Base-by-base conservation (phyloP, 2,888 invertebrate species). In the Aphrophora alni region DNA sequence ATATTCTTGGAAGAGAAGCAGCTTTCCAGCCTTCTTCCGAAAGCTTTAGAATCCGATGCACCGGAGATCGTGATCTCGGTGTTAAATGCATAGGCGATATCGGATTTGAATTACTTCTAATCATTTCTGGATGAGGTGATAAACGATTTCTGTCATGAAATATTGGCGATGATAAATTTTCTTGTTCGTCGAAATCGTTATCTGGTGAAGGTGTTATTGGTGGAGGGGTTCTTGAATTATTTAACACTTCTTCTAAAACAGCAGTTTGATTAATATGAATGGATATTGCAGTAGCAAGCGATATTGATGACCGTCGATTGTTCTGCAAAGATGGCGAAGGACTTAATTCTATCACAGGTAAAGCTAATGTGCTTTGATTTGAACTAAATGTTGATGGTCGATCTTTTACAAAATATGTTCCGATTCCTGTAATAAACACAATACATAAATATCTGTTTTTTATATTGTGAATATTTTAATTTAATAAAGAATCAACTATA, bases 321-420 rank as follows among this genome's bases (percentile, higher is more conserved):
- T 72, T 76, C 25, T 80, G 80, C 25, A 72, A 14, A 4, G 80
- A 38, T 33, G 80, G 76, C 2, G 59, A 59, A 21, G 59, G 59
- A 59, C 59, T 59, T 21, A 59, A 59, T 59, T 59, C 59, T 59
- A 59, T 59, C 71, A 76, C 70, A 75, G 59, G 59, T 21, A 59
- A 59, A 21, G 59, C 59, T 59, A 59, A 7, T 21, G 59, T 59
- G 21, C 68, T n/a, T 51, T 77, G 77, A 77, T 51, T 21, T 76
- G 59, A 59, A 33, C 51, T 59, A 21, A 59, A 59, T 59, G 59
- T 59, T 21, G 59, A 75, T 87, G 93, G 93, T 28, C 94, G 92
- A 33, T 94, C 94, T 87, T 93, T 92, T 81, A 97, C 95, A 88
- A 97, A 97, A 88, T 93, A 97, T 0, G 97, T 96, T 88, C 95